Percentiles rank a stretch among this genome's conserved stretches.
These are phyloP conservation scores for Ataeniobius toweri DNA, from an alignment of 2,797 vertebrate genomes.

Conservation along the genomic window DNA sequence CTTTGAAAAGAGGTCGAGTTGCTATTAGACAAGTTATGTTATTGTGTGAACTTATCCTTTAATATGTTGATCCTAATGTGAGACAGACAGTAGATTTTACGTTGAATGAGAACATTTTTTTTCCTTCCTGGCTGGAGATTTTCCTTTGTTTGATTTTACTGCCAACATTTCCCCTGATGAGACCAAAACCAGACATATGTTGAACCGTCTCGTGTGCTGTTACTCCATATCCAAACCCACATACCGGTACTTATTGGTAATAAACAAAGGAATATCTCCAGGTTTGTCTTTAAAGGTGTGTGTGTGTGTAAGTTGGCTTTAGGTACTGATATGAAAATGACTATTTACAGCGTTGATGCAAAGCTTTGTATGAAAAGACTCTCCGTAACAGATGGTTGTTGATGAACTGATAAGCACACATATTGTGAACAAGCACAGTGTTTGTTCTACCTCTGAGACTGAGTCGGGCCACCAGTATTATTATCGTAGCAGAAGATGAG, in stretches of 20 bases:
- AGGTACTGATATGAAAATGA: slow-evolving; percentile 57
- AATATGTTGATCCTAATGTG: slow-evolving; percentile 6
- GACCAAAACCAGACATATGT: not conserved
- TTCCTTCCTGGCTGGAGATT: slow-evolving; percentile 10
- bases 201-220: not conserved
- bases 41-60: slow-evolving; percentile 28
- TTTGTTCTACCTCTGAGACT: slow-evolving; percentile 15
- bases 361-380: slow-evolving; percentile 48
- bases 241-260: slow-evolving; percentile 1
- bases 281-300: not conserved
- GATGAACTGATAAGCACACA: slow-evolving; percentile 35
- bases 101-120: slow-evolving; percentile 12
- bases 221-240: not conserved
- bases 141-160: slow-evolving; percentile 8
- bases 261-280: slow-evolving; percentile 13
- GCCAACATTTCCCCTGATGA: not conserved
- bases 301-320: slow-evolving; percentile 23
- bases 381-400: not conserved
- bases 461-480: slow-evolving; percentile 60
- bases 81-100: not conserved
- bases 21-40: slow-evolving; percentile 1
- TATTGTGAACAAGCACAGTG: slow-evolving; percentile 42
- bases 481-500: slow-evolving; percentile 41
- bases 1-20: not conserved
- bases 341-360: slow-evolving; percentile 29